A percentile compares a stretch with the other conserved stretches of the same genome.
These are phyloP conservation scores for Baronia brevicornis DNA, from an alignment of 2,888 invertebrate species.

Conservation along the genomic window DNA sequence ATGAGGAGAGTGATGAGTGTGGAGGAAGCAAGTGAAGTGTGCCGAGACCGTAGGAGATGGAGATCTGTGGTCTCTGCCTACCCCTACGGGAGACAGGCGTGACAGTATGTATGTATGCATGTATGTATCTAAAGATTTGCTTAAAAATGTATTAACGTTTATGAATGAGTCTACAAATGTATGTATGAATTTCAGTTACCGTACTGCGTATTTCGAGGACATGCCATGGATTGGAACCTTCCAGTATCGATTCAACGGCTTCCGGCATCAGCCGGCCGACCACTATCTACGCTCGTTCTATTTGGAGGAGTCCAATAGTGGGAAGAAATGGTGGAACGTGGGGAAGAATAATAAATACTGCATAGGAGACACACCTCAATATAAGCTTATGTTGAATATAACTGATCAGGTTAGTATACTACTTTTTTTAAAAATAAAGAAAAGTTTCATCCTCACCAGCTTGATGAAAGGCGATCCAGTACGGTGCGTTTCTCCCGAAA, in stretches of 20 bases:
- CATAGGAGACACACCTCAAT: slow-evolving; percentile 80
- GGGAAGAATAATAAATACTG: slow-evolving; percentile 22
- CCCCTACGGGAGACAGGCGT: no score
- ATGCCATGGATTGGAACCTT: slow-evolving; percentile 88
- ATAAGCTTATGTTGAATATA: slow-evolving; percentile 77
- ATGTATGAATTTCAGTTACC: slow-evolving; percentile 43
- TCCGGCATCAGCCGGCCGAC: slow-evolving; percentile 85
- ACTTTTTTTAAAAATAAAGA: background rate
- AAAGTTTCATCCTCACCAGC: no score
- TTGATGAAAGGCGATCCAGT: no score
- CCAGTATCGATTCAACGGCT: slow-evolving; percentile 90
- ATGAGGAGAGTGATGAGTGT: no score
- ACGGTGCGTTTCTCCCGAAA: no score
- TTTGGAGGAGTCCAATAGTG: slow-evolving; percentile 31
- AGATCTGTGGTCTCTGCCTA: no score
- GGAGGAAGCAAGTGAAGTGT: no score
- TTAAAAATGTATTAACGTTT: background rate
- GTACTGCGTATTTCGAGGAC: slow-evolving; percentile 89
- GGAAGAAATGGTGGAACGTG: slow-evolving; percentile 21
- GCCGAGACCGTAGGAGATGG: no score
- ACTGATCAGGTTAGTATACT: slow-evolving; percentile 71
- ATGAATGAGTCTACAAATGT: background rate
- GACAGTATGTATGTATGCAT: no score
- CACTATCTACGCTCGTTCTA: slow-evolving; percentile 82
- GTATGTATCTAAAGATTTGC: background rate